phyloP scores from a whole-genome alignment of 2,888 invertebrate genomes.

The Tridacna crocea region DNA sequence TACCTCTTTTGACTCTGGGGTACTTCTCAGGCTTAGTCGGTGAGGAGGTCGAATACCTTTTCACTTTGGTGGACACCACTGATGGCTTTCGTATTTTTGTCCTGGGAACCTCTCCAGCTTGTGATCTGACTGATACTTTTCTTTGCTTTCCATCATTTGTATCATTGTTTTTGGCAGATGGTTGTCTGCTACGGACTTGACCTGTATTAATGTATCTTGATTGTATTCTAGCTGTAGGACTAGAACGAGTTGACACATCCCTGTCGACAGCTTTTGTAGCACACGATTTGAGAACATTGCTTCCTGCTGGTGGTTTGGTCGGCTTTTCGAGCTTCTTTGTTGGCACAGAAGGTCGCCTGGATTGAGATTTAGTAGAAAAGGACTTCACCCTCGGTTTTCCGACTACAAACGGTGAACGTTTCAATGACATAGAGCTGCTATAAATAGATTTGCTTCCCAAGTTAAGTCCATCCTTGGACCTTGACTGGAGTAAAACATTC shows the following conservation, averaged over 20 bases:
- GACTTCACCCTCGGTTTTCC: background rate
- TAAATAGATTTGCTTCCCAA: no score
- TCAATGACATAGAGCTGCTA: background rate
- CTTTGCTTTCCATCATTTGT: background rate
- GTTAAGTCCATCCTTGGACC: no score
- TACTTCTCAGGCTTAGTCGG: background rate
- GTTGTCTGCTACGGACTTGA: background rate
- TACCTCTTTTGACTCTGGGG: constrained; percentile 18
- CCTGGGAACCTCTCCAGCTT: background rate
- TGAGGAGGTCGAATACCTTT: constrained; percentile 21
- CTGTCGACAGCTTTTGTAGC: background rate
- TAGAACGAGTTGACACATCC: background rate
- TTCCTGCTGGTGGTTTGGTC: background rate
- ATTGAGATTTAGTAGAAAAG: background rate
- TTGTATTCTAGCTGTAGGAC: background rate
- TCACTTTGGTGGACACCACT: constrained; percentile 51
- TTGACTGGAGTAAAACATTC: no score
- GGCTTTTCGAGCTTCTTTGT: background rate
- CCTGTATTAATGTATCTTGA: no score
- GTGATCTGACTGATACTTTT: background rate
- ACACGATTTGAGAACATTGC: background rate
- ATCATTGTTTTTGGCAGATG: background rate
- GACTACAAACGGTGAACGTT: background rate
- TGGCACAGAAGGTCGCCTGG: background rate
- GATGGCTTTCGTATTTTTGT: constrained; percentile 23